Evolutionary conservation across 2,797 vertebrate genomes (phyloP).

Genomic region (Coregonus suidteri): DNA sequence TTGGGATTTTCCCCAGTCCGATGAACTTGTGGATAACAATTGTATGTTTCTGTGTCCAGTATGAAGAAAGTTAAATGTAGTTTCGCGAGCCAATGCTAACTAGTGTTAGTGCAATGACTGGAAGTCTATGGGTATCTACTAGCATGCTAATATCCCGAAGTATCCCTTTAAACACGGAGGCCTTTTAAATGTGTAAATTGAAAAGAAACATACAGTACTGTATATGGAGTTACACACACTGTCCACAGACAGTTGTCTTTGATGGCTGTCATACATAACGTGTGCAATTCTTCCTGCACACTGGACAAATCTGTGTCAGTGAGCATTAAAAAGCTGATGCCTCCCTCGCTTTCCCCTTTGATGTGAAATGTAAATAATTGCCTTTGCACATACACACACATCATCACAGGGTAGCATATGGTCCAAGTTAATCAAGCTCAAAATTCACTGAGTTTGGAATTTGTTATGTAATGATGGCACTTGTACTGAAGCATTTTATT

Average conservation of each 20-base stretch:
- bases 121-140: not conserved
- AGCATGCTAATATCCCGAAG: not conserved
- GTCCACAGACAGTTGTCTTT: not conserved
- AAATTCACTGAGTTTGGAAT: no score
- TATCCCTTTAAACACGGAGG: not conserved
- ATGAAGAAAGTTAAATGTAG: no score
- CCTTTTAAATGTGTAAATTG: not conserved
- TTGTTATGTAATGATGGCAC: no score
- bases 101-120: not conserved
- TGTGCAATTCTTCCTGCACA: not conserved
- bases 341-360: not conserved
- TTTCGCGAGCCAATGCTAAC: no score
- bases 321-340: not conserved
- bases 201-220: not conserved
- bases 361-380: not conserved
- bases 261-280: not conserved
- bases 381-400: not conserved
- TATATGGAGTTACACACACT: not conserved
- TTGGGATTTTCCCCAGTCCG: no score
- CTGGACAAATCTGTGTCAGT: constrained; percentile 9
- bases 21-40: no score
- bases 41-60: no score
- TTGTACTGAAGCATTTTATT: no score
- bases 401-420: no score
- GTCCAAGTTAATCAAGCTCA: no score